Base-by-base conservation (phyloP, 2,113 vertebrate species). In the human region DNA sequence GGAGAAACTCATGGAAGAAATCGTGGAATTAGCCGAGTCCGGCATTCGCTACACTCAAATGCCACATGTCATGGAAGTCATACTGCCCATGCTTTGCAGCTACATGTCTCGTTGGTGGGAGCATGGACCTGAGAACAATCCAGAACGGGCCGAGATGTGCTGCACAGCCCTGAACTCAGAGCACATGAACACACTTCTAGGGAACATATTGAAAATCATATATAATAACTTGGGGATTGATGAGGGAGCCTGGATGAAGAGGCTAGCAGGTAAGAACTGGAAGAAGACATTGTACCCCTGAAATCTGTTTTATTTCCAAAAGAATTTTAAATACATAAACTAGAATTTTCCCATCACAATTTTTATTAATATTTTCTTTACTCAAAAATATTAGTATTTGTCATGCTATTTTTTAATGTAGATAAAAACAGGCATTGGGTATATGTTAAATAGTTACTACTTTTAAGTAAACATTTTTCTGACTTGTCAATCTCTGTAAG, bases 101-200 rank as follows among this genome's bases (percentile, higher is more conserved):
- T 99, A 99, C 98, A 99, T 99, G 99, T 99, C 99, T 8, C 99
- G 99, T 61, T 99, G 99, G 99, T 99, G 99, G 99, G 99, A 99
- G 48, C 98, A 99, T 0, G 99, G 99, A 5, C 99, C 99, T 0
- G 99, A 99, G 97, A 99, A 98, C 97, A 99, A 98, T 75, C 98
- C 98, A 0, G 99, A 99, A 12, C 98, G 96, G 40, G 97, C 98
- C 0, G 99, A 99, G 84, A 98, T 98, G 97, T 99, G 99, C 97
- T 99, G 99, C 97, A 99, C 99, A 0, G 99, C 99, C 2, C 99
- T 99, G 76, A 99, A 99, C 0, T 99, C 99, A 0, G 99, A 99
- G 75, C 99, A 99, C 97, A 99, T 99, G 99, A 99, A 99, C 97
- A 99, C 99, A 0, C 99, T 99, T 9, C 99, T 99, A 88, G 99